Conservation (phyloP, 2,797 vertebrate species). For the Protosalanx chinensis region DNA sequence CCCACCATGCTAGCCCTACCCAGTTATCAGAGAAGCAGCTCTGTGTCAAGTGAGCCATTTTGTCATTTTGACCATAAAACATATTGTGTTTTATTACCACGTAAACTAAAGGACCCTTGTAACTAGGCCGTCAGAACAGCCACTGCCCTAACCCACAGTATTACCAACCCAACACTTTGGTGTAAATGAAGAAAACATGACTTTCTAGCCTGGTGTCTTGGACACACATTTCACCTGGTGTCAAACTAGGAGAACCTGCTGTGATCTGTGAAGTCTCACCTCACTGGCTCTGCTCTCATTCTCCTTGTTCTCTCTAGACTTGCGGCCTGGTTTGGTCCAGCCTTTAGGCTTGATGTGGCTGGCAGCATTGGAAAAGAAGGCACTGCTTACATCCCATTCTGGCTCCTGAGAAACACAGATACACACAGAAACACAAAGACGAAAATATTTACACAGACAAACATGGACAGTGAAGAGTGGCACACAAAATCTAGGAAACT, state of each 20-base stretch:
- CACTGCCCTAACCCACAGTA: too few species aligned
- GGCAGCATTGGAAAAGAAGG: constrained; percentile 82
- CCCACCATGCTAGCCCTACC: too few species aligned
- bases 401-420: constrained; percentile 66
- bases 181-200: too few species aligned
- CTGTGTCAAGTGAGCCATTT: too few species aligned
- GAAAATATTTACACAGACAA: not conserved
- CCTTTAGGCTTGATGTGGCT: constrained; percentile 81
- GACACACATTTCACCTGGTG: not conserved
- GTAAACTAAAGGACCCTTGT: too few species aligned
- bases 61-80: too few species aligned
- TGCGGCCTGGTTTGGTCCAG: constrained; percentile 61
- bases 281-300: constrained; percentile 73
- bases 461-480: constrained; percentile 6
- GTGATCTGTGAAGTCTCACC: constrained; percentile 50
- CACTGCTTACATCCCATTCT: constrained; percentile 82
- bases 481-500: too few species aligned
- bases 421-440: too few species aligned
- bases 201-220: not conserved
- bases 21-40: too few species aligned
- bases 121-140: too few species aligned
- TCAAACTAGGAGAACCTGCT: not conserved
- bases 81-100: too few species aligned
- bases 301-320: constrained; percentile 82
- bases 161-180: too few species aligned